Percentiles rank a stretch among this genome's conserved stretches.
phyloP scores from a whole-genome alignment of 2,888 invertebrate species.

The Eudemis profundana region DNA sequence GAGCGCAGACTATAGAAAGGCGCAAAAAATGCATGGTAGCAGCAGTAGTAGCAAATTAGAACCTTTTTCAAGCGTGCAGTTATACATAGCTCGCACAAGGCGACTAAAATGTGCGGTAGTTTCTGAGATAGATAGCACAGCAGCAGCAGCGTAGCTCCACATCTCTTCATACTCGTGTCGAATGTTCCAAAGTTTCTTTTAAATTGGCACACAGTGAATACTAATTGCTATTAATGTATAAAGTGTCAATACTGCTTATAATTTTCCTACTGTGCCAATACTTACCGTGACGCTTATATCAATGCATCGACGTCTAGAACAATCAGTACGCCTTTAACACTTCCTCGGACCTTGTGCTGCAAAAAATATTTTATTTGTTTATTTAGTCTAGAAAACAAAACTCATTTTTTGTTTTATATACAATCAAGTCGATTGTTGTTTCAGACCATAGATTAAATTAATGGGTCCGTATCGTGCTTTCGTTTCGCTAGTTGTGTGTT shows the following conservation, averaged over 20 bases:
- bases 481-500: slow-evolving; percentile 19
- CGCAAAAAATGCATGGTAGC: too few relatives aligned
- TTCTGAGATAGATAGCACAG: too few relatives aligned
- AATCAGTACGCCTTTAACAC: slow-evolving; percentile 39
- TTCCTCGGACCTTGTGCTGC: slow-evolving; percentile 27
- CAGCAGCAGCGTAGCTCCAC: too few relatives aligned
- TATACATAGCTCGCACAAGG: too few relatives aligned
- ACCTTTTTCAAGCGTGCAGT: too few relatives aligned
- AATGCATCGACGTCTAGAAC: slow-evolving; percentile 27
- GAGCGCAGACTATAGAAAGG: too few relatives aligned
- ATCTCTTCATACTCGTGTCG: too few relatives aligned
- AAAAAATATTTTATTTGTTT: slow-evolving; percentile 10
- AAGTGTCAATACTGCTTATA: not conserved
- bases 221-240: not conserved
- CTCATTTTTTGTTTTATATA: too few relatives aligned
- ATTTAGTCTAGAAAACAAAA: not conserved
- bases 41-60: too few relatives aligned
- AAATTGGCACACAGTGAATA: too few relatives aligned
- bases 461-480: not conserved
- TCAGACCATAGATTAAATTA: slow-evolving; percentile 8
- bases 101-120: too few relatives aligned
- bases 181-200: not conserved
- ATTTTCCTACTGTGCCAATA: slow-evolving; percentile 13
- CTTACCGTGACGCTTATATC: slow-evolving; percentile 26
- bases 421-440: not conserved